phyloP scores from a whole-genome alignment of 2,888 invertebrate genomes.

The Lordiphosa andalusiaca region DNA sequence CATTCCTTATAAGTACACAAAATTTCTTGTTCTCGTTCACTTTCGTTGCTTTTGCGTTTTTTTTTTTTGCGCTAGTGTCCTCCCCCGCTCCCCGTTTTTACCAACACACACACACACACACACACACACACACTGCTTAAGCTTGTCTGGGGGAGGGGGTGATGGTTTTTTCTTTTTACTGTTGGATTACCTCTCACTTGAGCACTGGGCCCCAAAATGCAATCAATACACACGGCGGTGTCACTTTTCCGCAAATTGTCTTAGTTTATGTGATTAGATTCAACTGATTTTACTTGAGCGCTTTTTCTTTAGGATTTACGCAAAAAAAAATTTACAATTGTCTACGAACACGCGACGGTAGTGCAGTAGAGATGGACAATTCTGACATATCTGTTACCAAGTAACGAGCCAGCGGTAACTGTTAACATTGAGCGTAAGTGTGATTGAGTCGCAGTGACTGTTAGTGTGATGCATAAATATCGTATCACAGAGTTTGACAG shows the following conservation, averaged over 20 bases:
- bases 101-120: no score
- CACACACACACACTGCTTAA: no score
- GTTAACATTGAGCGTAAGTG: no score
- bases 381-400: no score
- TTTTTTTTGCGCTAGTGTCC: no score
- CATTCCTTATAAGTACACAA: conserved; percentile 62
- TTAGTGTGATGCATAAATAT: no score
- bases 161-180: conserved; percentile 1
- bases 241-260: conserved; percentile 2
- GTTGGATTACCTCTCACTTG: conserved; percentile 8
- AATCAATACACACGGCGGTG: conserved; percentile 4
- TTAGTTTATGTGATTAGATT: conserved; percentile 4
- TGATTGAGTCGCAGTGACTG: no score
- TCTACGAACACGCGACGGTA: conserved; percentile 56
- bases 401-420: no score
- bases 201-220: conserved; percentile 5
- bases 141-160: background rate
- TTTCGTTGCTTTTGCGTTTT: conserved; percentile 41
- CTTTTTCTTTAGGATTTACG: conserved; percentile 6
- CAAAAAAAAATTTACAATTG: conserved; percentile 19
- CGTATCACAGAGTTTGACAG: no score
- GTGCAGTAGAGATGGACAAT: conserved; percentile 22
- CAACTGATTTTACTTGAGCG: background rate
- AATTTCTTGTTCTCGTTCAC: conserved; percentile 48
- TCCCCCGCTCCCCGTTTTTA: no score